Evolutionary conservation across 2,113 vertebrate species (phyloP).

Genomic region (Sander vitreus): DNA sequence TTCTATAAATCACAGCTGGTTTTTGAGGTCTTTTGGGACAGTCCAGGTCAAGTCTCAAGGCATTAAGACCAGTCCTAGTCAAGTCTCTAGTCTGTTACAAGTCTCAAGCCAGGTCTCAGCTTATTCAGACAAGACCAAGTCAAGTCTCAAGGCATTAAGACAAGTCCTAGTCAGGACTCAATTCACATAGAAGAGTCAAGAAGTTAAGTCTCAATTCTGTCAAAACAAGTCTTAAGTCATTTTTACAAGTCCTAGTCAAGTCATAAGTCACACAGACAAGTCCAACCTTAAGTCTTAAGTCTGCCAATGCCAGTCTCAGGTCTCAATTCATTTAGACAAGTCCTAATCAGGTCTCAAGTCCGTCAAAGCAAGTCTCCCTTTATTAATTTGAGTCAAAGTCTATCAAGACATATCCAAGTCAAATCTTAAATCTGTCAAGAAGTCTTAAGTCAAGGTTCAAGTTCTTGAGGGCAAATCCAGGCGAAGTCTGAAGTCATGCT

Average conservation of each 20-base stretch:
- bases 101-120: not conserved
- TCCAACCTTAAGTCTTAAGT: no score
- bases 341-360: not conserved
- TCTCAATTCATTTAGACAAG: no score
- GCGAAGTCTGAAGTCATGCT: not conserved
- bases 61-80: not conserved
- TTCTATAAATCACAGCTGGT: not conserved
- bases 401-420: not conserved
- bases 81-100: not conserved
- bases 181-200: no score
- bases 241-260: no score
- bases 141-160: no score
- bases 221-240: no score
- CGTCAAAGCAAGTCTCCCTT: not conserved
- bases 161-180: no score
- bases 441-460: not conserved
- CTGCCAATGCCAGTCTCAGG: not conserved
- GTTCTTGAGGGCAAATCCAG: not conserved
- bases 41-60: not conserved
- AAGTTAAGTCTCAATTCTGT: no score
- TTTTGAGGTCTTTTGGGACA: not conserved
- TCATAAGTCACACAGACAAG: no score
- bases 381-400: not conserved
- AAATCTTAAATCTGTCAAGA: not conserved
- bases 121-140: not conserved